Base-by-base conservation (phyloP, 2,113 vertebrate genomes). In the Urocitellus parryii region DNA sequence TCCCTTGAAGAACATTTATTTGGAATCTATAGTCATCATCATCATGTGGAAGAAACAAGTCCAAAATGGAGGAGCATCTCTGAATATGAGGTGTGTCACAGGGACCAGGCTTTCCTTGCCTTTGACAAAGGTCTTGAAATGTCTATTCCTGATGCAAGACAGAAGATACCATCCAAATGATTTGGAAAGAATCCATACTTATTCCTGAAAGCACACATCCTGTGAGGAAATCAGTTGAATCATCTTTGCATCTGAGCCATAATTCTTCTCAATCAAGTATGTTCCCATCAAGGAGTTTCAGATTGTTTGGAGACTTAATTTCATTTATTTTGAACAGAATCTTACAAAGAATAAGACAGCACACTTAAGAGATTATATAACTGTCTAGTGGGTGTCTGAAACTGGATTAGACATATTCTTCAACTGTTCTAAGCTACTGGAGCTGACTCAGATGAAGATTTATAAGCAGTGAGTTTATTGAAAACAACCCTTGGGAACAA, bases 21-120 rank as follows among this genome's bases (percentile, higher is more conserved):
- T 56, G 53, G 20, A 42, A 1, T 2, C 37, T 34, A 34, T 34
- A 45, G 18, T 32, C 3, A 8, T 78, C 24, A 48, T 8, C 37
- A 5, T 5, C 16, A 13, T 18, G 5, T 12, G 8, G 22, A 29
- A 63, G 13, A 1, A 68, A 22, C 12, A 45, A 17, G 37, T n/a
- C 51, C 29, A 61, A 34, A 6, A 4, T 34, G 39, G 29, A 61
- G 32, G 6, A 63, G 32, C 0, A 5, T 4, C 51, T 48, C 22
- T 72, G 51, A 25, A 56, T 2, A 5, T 24, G 3, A 37, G 24
- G 27, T 22, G 3, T 53, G 5, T 29, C 5, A 63, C 18, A 22
- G 17, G 11, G 7, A 9, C 24, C 13, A 0, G 4, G 1, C 11
- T 22, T 32, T 53, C 4, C 45, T 42, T 5, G 11, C 11, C 45